Evolutionary conservation across 2,113 vertebrate genomes (phyloP), one percentile per base, ranked within the genome.

Genomic region (Protomyctophum bolini): DNA sequence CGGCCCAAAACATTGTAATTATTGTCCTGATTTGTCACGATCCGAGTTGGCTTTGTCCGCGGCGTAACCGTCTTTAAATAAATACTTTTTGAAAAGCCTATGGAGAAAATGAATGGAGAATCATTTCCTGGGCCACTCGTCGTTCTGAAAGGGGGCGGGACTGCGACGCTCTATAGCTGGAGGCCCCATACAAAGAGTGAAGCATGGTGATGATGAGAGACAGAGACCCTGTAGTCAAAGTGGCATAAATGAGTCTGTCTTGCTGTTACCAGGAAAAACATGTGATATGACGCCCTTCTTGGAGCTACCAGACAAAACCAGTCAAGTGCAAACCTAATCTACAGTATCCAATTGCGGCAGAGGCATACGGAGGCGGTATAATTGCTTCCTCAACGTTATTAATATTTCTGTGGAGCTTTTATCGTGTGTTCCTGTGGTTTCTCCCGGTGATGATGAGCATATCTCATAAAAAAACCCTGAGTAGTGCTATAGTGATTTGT

Each of bases 291-390:
- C 65, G 49, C 74, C 72, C 52, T 56, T 63, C 73, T 12, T 65
- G 14, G 48, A 28, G 70, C 85, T 83, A 76, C 81, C 86, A 87
- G 80, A 86, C 83, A 66, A 73, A 89, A 77, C 76, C 85, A 88
- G 81, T 78, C 76, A 83, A 84, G 86, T 83, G 88, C 82, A 88
- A 87, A 89, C 84, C 84, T 87, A 86, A 92, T 91, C 87, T 85
- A 83, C 87, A 41, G 77, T 70, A 73, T 83, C 84, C 75, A 82
- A 90, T 91, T 89, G 85, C 82, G 66, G 75, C 65, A 70, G 72
- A 82, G 75, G 72, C 75, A 82, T 73, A 73, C 58, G 8, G 76
- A 74, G 83, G 84, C 75, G 83, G 75, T 82, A 73, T 87, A 88
- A 89, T 87, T 85, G 81, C 47, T 41, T 71, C 54, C 70, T 72